Evolutionary conservation across 2,888 invertebrate genomes (phyloP).

Genomic region (Drosophila anomalipes): DNA sequence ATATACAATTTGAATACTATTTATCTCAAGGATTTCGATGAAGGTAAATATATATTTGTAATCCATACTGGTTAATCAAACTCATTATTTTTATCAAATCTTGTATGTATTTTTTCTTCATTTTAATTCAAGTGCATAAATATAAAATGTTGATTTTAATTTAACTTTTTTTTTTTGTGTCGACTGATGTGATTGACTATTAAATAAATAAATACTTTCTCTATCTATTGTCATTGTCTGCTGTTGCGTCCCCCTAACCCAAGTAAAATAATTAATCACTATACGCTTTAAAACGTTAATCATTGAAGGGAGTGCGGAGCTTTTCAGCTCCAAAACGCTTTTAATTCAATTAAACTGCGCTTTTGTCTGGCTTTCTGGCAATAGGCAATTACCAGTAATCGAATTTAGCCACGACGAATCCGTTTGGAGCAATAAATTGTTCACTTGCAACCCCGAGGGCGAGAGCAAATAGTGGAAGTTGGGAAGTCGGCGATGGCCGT

Average conservation of each 20-base stretch:
- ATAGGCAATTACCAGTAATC: slow-evolving; percentile 78
- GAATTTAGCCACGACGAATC: slow-evolving; percentile 66
- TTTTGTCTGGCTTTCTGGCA: slow-evolving; percentile 51
- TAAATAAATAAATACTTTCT: background rate
- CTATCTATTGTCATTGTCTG: background rate
- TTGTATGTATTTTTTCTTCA: background rate
- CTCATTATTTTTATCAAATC: background rate
- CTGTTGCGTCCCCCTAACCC: background rate
- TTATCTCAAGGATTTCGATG: background rate
- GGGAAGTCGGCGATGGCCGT: slow-evolving; percentile 6
- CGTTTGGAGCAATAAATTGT: slow-evolving; percentile 75
- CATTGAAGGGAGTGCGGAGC: slow-evolving; percentile 36
- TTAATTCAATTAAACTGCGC: slow-evolving; percentile 73
- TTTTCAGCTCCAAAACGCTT: slow-evolving; percentile 64
- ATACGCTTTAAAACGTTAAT: slow-evolving; percentile 63
- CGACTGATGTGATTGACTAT: background rate
- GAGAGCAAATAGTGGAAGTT: background rate
- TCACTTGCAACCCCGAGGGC: slow-evolving; percentile 32
- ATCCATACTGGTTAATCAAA: background rate
- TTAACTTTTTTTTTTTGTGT: background rate
- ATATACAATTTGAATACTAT: background rate
- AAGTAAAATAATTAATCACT: slow-evolving; percentile 55
- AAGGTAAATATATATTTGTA: background rate
- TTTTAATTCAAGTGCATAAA: background rate
- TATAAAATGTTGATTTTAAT: background rate